phyloP scores from a whole-genome alignment of 2,888 invertebrate genomes.

The Eupithecia abbreviata region DNA sequence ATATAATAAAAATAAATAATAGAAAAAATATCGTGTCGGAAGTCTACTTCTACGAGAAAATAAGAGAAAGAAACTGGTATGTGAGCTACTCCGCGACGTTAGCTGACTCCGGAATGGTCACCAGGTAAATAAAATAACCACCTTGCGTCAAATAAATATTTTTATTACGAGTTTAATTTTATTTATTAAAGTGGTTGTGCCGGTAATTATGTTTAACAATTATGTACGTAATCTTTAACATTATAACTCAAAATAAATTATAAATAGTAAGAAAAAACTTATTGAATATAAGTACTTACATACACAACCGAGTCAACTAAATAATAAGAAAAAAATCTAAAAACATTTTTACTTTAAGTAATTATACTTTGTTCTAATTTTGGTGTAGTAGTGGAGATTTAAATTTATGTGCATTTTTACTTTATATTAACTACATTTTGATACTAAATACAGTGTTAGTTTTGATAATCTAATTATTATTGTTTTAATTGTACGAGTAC shows the following conservation, averaged over 20 bases:
- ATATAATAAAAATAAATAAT: constrained; percentile 57
- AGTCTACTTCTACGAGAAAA: constrained; percentile 70
- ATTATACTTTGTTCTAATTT: constrained; percentile 61
- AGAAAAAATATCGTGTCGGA: constrained; percentile 68
- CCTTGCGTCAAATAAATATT: constrained; percentile 75
- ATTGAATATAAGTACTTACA: constrained; percentile 81
- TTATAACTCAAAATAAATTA: constrained; percentile 66
- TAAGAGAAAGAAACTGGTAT: constrained; percentile 72
- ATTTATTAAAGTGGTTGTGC: constrained; percentile 72
- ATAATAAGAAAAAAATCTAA: constrained; percentile 61
- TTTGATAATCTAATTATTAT: constrained; percentile 48
- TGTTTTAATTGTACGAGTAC: constrained; percentile 50
- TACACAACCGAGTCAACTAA: constrained; percentile 81
- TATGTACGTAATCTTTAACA: constrained; percentile 73
- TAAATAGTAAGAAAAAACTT: constrained; percentile 63
- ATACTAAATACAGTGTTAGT: constrained; percentile 44
- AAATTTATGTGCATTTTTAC: constrained; percentile 61
- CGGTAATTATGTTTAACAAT: constrained; percentile 80
- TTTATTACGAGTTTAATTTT: constrained; percentile 77
- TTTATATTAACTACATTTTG: constrained; percentile 50
- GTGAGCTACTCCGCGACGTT: constrained; percentile 74
- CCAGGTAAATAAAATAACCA: constrained; percentile 73
- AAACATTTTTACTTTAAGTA: constrained; percentile 51
- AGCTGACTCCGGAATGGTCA: constrained; percentile 2
- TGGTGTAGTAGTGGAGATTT: constrained; percentile 77